These are phyloP conservation scores for Hyles euphorbiae DNA, from an alignment of 1,140 invertebrate genomes.

Conservation along the genomic window DNA sequence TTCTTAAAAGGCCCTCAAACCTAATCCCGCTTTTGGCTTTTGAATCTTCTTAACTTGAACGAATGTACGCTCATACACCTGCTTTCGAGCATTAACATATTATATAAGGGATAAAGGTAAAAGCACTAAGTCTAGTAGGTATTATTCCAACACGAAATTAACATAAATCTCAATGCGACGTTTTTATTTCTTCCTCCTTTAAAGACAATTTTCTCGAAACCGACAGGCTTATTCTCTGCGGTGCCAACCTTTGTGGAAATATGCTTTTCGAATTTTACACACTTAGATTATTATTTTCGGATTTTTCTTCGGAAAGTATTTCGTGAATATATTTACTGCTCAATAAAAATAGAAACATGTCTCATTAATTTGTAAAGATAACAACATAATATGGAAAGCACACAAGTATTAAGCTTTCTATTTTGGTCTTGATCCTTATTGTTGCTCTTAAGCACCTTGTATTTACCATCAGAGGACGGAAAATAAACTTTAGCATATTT, in stretches of 20 bases:
- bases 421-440: too few species aligned
- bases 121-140: conserved; percentile 21
- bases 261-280: too few species aligned
- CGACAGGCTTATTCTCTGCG: conserved; percentile 3
- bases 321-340: too few species aligned
- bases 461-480: too few species aligned
- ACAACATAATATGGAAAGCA: too few species aligned
- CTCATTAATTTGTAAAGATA: too few species aligned
- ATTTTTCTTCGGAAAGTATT: too few species aligned
- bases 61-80: conserved; percentile 36
- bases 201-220: conserved; percentile 17
- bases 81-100: conserved; percentile 28
- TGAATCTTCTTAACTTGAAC: conserved; percentile 50
- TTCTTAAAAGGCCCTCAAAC: conserved; percentile 62
- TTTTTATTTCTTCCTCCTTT: conserved; percentile 20
- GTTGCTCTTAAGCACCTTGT: too few species aligned
- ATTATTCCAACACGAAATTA: conserved; percentile 23
- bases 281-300: too few species aligned
- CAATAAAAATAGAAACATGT: too few species aligned
- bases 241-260: neutral
- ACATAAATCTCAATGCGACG: conserved; percentile 22
- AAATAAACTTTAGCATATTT: too few species aligned
- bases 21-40: conserved; percentile 58
- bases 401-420: too few species aligned
- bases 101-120: conserved; percentile 27